phyloP scores from a whole-genome alignment of 1,140 invertebrate species.

The Hestina assimilis region DNA sequence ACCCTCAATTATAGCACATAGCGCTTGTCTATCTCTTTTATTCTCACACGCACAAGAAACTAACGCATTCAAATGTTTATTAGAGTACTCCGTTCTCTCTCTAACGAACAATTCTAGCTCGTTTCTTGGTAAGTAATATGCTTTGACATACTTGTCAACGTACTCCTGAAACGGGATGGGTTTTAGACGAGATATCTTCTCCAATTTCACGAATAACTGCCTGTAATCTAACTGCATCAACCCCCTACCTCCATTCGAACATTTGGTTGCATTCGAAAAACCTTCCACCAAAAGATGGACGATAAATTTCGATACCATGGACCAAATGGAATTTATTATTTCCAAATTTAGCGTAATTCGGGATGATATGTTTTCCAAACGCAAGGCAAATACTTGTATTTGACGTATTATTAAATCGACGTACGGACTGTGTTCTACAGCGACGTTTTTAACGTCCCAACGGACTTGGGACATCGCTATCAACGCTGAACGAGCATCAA shows the following conservation, averaged over 20 bases:
- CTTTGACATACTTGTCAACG: conserved; percentile 97
- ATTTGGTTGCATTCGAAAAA: conserved; percentile 94
- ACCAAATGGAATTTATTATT: conserved; percentile 88
- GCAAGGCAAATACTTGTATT: conserved; percentile 87
- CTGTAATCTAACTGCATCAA: conserved; percentile 99
- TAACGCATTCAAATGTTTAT: conserved; percentile 90
- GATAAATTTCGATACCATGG: conserved; percentile 89
- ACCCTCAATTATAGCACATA: conserved; percentile 85
- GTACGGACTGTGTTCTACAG: conserved; percentile 96
- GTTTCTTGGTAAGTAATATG: conserved; percentile 94
- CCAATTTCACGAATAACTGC: conserved; percentile 94
- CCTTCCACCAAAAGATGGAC: conserved; percentile 95
- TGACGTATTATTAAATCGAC: conserved; percentile 88
- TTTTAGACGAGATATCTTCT: conserved; percentile 88
- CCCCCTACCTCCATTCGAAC: conserved; percentile 96
- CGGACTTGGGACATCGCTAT: conserved; percentile 93
- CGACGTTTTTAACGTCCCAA: conserved; percentile 98
- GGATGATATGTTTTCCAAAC: conserved; percentile 84
- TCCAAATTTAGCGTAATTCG: conserved; percentile 85
- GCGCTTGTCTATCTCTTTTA: conserved; percentile 89
- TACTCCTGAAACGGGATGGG: conserved; percentile 94
- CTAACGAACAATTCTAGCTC: conserved; percentile 93
- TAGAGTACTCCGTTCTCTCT: conserved; percentile 93
- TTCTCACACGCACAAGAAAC: conserved; percentile 92
- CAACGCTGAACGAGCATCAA: conserved; percentile 90